phyloP scores from a whole-genome alignment of 1,140 invertebrate species.

The Aradophagus sp. region DNA sequence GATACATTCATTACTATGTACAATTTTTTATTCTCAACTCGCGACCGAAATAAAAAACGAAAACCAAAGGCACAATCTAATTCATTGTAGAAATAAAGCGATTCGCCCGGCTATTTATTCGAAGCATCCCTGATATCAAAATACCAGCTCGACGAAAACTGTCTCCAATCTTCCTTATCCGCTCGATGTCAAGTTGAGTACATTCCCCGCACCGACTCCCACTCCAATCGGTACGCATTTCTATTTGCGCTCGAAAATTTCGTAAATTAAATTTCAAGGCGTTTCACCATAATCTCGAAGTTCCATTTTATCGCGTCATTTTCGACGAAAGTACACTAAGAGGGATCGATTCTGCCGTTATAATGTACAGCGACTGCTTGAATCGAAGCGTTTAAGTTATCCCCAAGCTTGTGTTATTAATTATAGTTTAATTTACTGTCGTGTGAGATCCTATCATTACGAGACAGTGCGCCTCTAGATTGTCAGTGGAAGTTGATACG shows the following conservation, averaged over 20 bases:
- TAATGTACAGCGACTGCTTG: conserved; percentile 29
- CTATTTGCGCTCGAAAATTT: conserved; percentile 4
- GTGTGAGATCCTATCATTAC: conserved; percentile 35
- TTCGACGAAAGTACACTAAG: conserved; percentile 20
- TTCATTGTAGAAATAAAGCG: too few relatives aligned
- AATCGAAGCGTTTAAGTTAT: conserved; percentile 42
- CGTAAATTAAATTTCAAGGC: conserved; percentile 24
- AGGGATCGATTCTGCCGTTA: conserved; percentile 28
- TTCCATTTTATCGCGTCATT: conserved; percentile 10
- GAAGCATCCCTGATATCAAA: too few relatives aligned
- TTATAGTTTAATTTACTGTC: conserved; percentile 43
- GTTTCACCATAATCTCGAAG: conserved; percentile 29
- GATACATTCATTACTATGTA: too few relatives aligned
- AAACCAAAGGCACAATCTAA: too few relatives aligned
- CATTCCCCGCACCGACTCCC: too few relatives aligned
- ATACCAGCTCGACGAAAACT: too few relatives aligned
- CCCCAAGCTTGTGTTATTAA: conserved; percentile 38
- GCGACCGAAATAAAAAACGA: too few relatives aligned
- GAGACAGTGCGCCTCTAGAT: conserved; percentile 25
- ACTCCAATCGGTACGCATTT: neutral
- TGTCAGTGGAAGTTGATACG: conserved; percentile 31
- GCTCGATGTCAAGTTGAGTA: too few relatives aligned
- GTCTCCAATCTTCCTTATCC: too few relatives aligned
- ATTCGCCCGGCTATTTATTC: too few relatives aligned
- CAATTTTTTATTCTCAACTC: too few relatives aligned